These are phyloP conservation scores for Drosophila kambysellisi DNA, from an alignment of 2,888 invertebrate genomes.

Conservation along the genomic window DNA sequence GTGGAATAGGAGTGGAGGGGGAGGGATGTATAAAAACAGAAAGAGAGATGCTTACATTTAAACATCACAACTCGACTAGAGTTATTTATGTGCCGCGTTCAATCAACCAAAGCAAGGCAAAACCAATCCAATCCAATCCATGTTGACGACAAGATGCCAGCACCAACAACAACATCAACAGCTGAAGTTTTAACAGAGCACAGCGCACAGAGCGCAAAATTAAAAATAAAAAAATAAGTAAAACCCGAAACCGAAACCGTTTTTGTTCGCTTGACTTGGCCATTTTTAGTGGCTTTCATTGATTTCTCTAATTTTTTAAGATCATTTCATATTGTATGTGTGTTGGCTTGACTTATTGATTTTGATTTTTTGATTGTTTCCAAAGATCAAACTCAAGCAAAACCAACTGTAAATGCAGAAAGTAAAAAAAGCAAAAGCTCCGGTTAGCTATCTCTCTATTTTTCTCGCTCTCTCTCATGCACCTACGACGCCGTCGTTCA, in stretches of 20 bases:
- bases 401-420: constrained; percentile 66
- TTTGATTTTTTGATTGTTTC: constrained; percentile 66
- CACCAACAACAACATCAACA: constrained; percentile 14
- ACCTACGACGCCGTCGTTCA: constrained; percentile 17
- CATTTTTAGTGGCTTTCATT: constrained; percentile 66
- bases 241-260: constrained; percentile 61
- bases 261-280: constrained; percentile 46
- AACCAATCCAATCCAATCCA: constrained; percentile 20
- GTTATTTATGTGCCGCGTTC: constrained; percentile 61
- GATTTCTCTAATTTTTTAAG: constrained; percentile 66
- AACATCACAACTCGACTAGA: constrained; percentile 41
- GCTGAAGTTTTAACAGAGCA: constrained; percentile 11
- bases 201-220: constrained; percentile 10
- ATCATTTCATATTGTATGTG: constrained; percentile 60
- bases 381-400: constrained; percentile 19
- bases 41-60: constrained; percentile 37
- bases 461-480: constrained; percentile 22
- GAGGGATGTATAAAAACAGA: constrained; percentile 4
- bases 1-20: not conserved
- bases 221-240: constrained; percentile 38
- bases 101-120: constrained; percentile 53
- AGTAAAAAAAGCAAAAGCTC: constrained; percentile 1
- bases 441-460: constrained; percentile 2
- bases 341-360: constrained; percentile 53
- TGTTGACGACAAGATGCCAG: constrained; percentile 19